Percentiles rank a stretch among this genome's conserved stretches.
Conservation (phyloP, 1,140 invertebrate species). For the Pseudomyrmex gracilis region DNA sequence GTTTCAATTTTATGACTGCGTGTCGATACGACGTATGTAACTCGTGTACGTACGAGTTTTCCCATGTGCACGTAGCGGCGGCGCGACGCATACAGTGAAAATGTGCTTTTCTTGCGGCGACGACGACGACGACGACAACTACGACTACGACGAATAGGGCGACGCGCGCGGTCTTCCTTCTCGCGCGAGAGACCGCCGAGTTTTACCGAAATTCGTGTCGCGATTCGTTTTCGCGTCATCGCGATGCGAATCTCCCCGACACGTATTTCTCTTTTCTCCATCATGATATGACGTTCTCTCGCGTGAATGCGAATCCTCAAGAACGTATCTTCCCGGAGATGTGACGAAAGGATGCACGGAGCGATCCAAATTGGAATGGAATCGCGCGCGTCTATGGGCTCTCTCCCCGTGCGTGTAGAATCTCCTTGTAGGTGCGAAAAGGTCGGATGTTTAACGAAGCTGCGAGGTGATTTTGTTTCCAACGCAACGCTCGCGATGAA, state of each 20-base stretch:
- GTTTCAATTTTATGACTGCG: constrained; percentile 24
- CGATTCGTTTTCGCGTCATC: background rate
- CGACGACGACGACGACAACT: no score
- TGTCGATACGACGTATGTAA: background rate
- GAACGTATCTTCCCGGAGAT: background rate
- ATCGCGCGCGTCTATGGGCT: no score
- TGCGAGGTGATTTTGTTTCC: no score
- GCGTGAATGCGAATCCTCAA: background rate
- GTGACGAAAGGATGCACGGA: no score
- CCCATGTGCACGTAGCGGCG: background rate
- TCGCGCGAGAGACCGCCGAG: background rate
- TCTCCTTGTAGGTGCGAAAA: no score
- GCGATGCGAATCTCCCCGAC: no score
- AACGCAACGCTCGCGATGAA: no score
- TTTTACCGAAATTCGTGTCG: constrained; percentile 11
- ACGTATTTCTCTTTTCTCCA: no score
- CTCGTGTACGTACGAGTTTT: background rate
- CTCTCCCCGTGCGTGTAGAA: no score
- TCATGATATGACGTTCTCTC: constrained; percentile 8
- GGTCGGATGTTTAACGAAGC: no score
- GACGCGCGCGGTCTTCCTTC: background rate
- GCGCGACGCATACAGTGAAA: background rate
- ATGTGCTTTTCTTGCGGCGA: background rate
- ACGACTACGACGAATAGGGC: no score
- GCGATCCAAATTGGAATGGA: no score